phyloP scores from a whole-genome alignment of 2,888 invertebrate genomes.

The Himalopsyche anomala region DNA sequence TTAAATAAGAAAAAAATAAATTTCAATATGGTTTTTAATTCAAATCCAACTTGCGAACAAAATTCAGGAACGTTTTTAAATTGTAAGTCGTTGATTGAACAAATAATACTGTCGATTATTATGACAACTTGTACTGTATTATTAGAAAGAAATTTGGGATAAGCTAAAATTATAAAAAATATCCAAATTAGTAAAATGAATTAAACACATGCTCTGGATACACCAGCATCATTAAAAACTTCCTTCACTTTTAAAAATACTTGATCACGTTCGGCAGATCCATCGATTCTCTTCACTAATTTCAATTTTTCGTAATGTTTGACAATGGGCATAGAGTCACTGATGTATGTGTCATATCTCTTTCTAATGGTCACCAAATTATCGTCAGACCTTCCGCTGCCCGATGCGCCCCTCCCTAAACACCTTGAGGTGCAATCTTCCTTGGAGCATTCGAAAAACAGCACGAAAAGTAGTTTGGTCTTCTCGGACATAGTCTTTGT shows the following conservation, averaged over 20 bases:
- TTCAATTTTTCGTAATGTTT: slow-evolving; percentile 84
- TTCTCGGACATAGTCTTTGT: slow-evolving; percentile 88
- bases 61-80: no score
- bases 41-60: no score
- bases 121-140: background rate
- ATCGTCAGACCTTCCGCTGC: slow-evolving; percentile 96
- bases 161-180: background rate
- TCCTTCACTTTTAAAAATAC: slow-evolving; percentile 81
- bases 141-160: no score
- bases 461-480: slow-evolving; percentile 88
- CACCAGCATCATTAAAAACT: slow-evolving; percentile 73
- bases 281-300: slow-evolving; percentile 87
- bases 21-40: no score
- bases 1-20: no score
- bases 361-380: slow-evolving; percentile 92
- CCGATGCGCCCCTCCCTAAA: slow-evolving; percentile 89
- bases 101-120: no score
- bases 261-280: slow-evolving; percentile 79
- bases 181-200: background rate
- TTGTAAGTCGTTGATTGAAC: no score
- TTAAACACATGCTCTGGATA: background rate
- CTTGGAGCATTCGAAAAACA: slow-evolving; percentile 93
- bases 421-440: slow-evolving; percentile 92
- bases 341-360: slow-evolving; percentile 89
- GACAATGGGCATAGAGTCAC: slow-evolving; percentile 93